Percentiles rank a stretch among this genome's conserved stretches.
Evolutionary conservation across 2,797 vertebrate genomes (phyloP).

Genomic region (Parotocinclus haroldoi): DNA sequence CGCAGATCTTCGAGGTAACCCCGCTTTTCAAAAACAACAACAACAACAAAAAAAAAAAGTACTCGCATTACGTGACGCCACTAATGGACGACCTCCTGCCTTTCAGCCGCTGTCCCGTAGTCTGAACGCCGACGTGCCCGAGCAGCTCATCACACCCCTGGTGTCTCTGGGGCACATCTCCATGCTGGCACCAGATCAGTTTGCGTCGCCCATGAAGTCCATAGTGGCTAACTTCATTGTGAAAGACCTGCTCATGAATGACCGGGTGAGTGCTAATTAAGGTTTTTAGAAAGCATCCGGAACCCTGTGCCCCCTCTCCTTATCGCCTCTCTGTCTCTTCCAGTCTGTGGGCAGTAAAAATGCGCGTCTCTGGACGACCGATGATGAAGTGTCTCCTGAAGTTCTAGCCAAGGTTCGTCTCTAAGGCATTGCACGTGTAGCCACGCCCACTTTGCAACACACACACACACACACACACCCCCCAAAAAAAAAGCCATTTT

Average conservation of each 20-base stretch:
- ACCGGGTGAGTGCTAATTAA: constrained; percentile 80
- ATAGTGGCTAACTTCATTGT: constrained; percentile 99
- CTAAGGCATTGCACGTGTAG: not conserved
- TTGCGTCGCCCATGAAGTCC: constrained; percentile 98
- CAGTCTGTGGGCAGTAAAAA: constrained; percentile 97
- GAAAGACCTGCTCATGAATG: constrained; percentile 98
- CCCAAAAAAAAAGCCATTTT: too few relatives aligned
- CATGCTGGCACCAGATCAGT: constrained; percentile 98
- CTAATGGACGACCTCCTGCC: not conserved
- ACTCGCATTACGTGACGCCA: too few relatives aligned
- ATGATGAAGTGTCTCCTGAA: constrained; percentile 97
- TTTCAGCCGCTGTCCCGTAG: constrained; percentile 92
- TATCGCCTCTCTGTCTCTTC: constrained; percentile 33
- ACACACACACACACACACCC: too few relatives aligned
- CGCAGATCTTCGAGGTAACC: constrained; percentile 96
- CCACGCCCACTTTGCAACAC: too few relatives aligned
- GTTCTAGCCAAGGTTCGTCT: constrained; percentile 79
- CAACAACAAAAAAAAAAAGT: too few relatives aligned
- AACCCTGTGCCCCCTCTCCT: not conserved
- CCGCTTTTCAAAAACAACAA: too few relatives aligned
- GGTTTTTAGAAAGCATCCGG: not conserved
- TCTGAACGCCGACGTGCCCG: constrained; percentile 95
- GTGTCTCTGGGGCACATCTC: constrained; percentile 97
- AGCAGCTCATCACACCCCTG: constrained; percentile 95
- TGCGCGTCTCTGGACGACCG: constrained; percentile 93